Evolutionary conservation across 2,113 vertebrate species (phyloP), one percentile per base, ranked within the genome.

Genomic region (Eulacestoma nigropectus): DNA sequence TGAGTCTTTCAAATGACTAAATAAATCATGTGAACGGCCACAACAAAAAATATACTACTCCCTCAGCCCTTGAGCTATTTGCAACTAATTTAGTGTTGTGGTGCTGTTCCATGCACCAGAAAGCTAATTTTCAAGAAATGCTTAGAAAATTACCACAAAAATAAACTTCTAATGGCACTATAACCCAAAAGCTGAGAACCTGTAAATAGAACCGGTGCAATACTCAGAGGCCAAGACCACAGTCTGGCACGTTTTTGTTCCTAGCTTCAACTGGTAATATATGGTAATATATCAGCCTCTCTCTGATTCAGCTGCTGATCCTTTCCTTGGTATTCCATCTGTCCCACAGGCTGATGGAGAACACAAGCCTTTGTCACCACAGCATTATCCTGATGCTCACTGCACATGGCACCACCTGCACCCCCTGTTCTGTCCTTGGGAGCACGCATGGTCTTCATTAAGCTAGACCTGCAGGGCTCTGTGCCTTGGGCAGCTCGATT

Each of bases 71-170:
- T 3, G 2, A 69, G 44, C 32, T 57, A 73, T 41, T 84, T 26
- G 30, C 19, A 59, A 33, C 6, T 89, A n/a, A 42, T 46, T 84
- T 57, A 60, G 72, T 23, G 13, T 22, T 30, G 67, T 50, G 46
- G 32, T 50, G 26, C 64, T 84, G 37, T 21, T 89, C n/a, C 47
- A 42, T 10, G 8, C 19, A 72, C 25, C 30, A 57, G 50, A 65
- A 49, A 84, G 62, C 15, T 33, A 20, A 15, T 47, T 91, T 95
- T 79, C 62, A 93, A 89, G 23, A 93, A 90, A 95, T 39, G 32
- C 18, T 89, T 82, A 17, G 49, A 50, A 93, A 95, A 93, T 42
- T 60, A 44, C 41, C 94, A 87, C 63, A 75, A 78, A 94, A 96
- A 87, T 37, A 87, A 87, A 64, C 81, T 68, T 65, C 41, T 93